Percentiles rank a stretch among this genome's conserved stretches.
Conservation (phyloP, 2,797 vertebrate species). For the Mus spretus region DNA sequence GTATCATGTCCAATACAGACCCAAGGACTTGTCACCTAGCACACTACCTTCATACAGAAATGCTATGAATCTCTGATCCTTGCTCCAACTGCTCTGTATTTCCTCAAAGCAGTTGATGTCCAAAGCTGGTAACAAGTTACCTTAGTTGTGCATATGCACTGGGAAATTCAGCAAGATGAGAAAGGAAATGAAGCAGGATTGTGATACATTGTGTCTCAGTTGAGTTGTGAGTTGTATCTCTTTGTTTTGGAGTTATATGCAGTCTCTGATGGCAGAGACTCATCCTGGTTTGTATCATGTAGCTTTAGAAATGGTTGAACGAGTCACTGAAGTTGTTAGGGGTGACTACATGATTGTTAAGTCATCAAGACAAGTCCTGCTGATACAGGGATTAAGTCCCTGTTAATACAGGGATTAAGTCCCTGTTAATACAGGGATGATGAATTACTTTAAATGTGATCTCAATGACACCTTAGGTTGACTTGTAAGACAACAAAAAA, state of each 20-base stretch:
- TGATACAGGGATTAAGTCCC: no score
- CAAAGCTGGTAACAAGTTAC: neutral
- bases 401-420: slow-evolving; percentile 8
- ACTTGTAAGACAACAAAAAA: slow-evolving; percentile 55
- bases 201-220: neutral
- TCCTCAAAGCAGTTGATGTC: slow-evolving; percentile 12
- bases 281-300: neutral
- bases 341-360: neutral
- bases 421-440: slow-evolving; percentile 5
- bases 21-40: neutral
- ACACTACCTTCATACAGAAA: neutral
- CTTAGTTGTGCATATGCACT: neutral
- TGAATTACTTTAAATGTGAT: slow-evolving; percentile 43
- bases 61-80: neutral
- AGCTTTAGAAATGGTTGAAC: neutral
- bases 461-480: slow-evolving; percentile 9
- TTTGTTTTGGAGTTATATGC: neutral
- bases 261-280: neutral
- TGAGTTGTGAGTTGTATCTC: neutral
- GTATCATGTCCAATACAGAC: neutral
- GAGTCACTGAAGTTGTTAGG: slow-evolving; percentile 34
- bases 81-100: neutral
- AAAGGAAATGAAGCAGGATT: neutral
- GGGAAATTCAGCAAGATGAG: neutral
- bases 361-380: neutral